phyloP scores from a whole-genome alignment of 2,113 vertebrate species.

The Chloebia gouldiae region DNA sequence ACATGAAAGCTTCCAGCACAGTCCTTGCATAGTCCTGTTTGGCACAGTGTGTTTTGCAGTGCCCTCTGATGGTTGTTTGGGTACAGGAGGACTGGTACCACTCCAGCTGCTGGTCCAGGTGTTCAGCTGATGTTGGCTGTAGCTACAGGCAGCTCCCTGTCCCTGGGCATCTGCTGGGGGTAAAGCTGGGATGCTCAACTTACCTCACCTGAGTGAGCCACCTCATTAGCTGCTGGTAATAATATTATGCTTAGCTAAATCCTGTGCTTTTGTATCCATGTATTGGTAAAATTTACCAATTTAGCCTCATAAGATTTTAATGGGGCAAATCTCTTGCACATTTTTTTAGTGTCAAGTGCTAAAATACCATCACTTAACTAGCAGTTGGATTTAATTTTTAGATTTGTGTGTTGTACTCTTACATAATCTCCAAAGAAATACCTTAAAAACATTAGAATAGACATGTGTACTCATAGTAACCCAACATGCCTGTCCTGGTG shows the following conservation, averaged over 20 bases:
- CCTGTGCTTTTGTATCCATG: not conserved
- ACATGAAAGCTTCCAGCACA: not conserved
- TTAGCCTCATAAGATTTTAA: not conserved
- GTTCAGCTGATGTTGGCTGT: not conserved
- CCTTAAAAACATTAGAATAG: not conserved
- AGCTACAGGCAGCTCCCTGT: not conserved
- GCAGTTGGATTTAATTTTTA: not conserved
- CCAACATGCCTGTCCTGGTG: not conserved
- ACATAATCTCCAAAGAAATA: not conserved
- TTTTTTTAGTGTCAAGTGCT: not conserved
- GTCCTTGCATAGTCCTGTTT: not conserved
- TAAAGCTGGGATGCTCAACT: not conserved
- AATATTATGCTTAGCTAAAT: not conserved
- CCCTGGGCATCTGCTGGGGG: not conserved
- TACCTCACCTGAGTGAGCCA: not conserved
- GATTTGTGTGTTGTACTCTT: not conserved
- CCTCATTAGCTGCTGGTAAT: not conserved
- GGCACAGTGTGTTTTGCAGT: constrained; percentile 48
- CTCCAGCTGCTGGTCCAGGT: not conserved
- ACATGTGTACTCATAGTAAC: not conserved
- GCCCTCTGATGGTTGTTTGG: constrained; percentile 51
- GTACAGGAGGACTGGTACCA: not conserved
- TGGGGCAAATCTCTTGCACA: not conserved
- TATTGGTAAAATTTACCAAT: not conserved
- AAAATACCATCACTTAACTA: not conserved